phyloP scores from a whole-genome alignment of 2,113 vertebrate genomes.

The Ophthalmolycus amberensis region DNA sequence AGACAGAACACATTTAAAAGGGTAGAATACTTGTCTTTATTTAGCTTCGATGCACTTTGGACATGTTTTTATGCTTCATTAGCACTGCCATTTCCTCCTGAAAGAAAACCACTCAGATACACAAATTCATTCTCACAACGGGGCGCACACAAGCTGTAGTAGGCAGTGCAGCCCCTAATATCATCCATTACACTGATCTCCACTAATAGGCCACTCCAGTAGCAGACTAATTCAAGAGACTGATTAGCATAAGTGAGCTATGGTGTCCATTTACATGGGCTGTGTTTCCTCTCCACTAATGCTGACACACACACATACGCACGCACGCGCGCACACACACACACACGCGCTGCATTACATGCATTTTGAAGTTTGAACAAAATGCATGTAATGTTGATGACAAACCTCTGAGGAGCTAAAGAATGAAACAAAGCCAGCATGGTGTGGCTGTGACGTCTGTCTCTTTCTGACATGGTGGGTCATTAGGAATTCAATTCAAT shows the following conservation, averaged over 20 bases:
- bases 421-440: neutral
- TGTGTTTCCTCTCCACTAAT: conserved; percentile 9
- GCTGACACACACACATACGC: neutral
- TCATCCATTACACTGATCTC: conserved; percentile 59
- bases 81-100: neutral
- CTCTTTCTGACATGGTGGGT: neutral
- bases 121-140: conserved; percentile 1
- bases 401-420: neutral
- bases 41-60: neutral
- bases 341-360: no score
- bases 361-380: neutral
- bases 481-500: neutral
- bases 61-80: neutral
- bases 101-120: neutral
- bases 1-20: neutral
- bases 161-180: conserved; percentile 21
- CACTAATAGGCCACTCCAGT: conserved; percentile 54
- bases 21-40: neutral
- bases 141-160: conserved; percentile 4
- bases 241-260: conserved; percentile 72
- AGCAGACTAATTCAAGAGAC: conserved; percentile 58
- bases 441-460: neutral
- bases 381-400: neutral
- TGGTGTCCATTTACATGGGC: conserved; percentile 35
- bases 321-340: neutral